A percentile compares a stretch with the other conserved stretches of the same genome.
Conservation (phyloP, 92 coral and sea anemone species). For the Meandrina meandrites region DNA sequence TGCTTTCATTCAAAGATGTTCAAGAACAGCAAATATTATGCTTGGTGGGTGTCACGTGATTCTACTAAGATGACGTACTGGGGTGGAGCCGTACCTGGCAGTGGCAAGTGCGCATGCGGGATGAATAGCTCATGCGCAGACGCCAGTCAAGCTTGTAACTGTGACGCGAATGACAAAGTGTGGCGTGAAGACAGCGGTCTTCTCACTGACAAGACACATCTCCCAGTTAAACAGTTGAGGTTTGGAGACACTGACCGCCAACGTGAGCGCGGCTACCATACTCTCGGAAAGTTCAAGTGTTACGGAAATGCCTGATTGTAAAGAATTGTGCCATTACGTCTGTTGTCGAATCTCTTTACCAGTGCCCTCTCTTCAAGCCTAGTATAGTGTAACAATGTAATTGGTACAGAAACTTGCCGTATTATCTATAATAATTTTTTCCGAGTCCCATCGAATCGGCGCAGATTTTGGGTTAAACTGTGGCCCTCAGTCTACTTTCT, state of each 20-base stretch:
- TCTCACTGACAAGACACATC: too few relatives aligned
- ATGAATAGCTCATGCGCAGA: slow-evolving; percentile 33
- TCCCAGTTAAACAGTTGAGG: slow-evolving; percentile 32
- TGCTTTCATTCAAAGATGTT: too few relatives aligned
- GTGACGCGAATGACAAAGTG: neutral
- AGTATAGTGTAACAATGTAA: too few relatives aligned
- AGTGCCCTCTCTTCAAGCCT: too few relatives aligned
- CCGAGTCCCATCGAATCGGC: too few relatives aligned
- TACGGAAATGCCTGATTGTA: neutral
- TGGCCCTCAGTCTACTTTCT: too few relatives aligned
- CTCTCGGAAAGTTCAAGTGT: neutral
- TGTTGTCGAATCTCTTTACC: neutral
- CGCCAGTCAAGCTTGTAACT: neutral
- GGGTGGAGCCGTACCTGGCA: slow-evolving; percentile 18
- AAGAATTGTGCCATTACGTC: neutral
- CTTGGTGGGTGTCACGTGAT: too few relatives aligned
- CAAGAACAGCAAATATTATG: too few relatives aligned
- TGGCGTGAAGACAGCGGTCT: slow-evolving; percentile 20
- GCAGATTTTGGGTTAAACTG: too few relatives aligned
- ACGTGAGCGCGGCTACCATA: neutral
- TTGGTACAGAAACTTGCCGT: too few relatives aligned
- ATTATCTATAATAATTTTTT: too few relatives aligned
- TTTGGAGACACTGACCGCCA: neutral
- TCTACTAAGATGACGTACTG: slow-evolving; percentile 17
- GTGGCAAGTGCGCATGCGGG: slow-evolving; percentile 54